These are phyloP conservation scores for Adineta ricciae DNA, from an alignment of 2,888 invertebrate species.

Conservation along the genomic window DNA sequence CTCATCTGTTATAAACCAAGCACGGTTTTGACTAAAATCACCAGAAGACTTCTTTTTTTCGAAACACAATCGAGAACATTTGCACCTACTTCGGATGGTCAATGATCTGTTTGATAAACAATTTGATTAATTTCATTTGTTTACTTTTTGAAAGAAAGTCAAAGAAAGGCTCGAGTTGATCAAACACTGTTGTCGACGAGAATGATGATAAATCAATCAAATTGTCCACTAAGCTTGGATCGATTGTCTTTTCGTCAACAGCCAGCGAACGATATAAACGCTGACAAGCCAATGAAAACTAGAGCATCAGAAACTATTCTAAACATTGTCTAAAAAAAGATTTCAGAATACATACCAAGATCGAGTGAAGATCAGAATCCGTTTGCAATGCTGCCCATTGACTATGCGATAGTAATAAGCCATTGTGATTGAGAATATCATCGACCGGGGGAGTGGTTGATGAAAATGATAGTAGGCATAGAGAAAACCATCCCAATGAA, in stretches of 20 bases:
- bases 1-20: neutral
- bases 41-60: neutral
- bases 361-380: neutral
- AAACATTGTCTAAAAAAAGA: neutral
- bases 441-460: neutral
- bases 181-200: neutral
- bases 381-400: neutral
- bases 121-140: neutral
- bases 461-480: neutral
- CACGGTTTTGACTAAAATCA: neutral
- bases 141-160: neutral
- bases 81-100: neutral
- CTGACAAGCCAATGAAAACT: neutral
- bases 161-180: neutral
- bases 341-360: neutral
- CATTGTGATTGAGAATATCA: constrained; percentile 9
- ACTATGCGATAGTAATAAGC: neutral
- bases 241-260: neutral
- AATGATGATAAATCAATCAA: neutral
- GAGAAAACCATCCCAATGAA: neutral
- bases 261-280: constrained; percentile 4
- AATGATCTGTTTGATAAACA: neutral
- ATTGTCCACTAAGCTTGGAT: neutral
- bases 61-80: neutral
- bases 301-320: neutral